Conservation (phyloP, 2,113 vertebrate genomes). For the Pithys albifrons region DNA sequence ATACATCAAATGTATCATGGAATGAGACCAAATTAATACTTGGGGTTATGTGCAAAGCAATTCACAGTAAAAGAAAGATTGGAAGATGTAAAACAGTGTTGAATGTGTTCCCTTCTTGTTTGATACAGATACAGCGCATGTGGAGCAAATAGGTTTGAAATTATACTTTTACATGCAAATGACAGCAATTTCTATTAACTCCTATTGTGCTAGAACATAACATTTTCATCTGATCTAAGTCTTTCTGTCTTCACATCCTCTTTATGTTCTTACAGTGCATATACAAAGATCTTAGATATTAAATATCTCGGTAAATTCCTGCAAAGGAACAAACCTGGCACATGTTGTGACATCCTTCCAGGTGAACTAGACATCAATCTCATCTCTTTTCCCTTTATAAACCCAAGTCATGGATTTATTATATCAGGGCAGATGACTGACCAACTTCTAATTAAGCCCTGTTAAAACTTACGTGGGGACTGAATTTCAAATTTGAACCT, state of each 20-base stretch:
- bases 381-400: background rate
- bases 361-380: background rate
- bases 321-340: background rate
- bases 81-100: slow-evolving; percentile 20
- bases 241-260: background rate
- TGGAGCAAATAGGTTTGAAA: slow-evolving; percentile 26
- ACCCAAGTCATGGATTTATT: background rate
- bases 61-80: slow-evolving; percentile 35
- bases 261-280: background rate
- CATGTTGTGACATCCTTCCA: background rate
- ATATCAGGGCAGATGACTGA: background rate
- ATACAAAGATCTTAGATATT: background rate
- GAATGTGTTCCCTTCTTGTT: background rate
- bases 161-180: slow-evolving; percentile 41
- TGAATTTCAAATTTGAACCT: background rate
- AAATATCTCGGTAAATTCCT: background rate
- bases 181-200: slow-evolving; percentile 47
- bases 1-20: slow-evolving; percentile 5
- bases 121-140: background rate
- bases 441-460: background rate
- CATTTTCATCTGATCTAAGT: background rate
- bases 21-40: slow-evolving; percentile 61
- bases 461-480: background rate
- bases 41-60: slow-evolving; percentile 19
- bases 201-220: slow-evolving; percentile 9